These are phyloP conservation scores for Hylaeus volcanicus DNA, from an alignment of 1,140 invertebrate genomes.

Conservation along the genomic window DNA sequence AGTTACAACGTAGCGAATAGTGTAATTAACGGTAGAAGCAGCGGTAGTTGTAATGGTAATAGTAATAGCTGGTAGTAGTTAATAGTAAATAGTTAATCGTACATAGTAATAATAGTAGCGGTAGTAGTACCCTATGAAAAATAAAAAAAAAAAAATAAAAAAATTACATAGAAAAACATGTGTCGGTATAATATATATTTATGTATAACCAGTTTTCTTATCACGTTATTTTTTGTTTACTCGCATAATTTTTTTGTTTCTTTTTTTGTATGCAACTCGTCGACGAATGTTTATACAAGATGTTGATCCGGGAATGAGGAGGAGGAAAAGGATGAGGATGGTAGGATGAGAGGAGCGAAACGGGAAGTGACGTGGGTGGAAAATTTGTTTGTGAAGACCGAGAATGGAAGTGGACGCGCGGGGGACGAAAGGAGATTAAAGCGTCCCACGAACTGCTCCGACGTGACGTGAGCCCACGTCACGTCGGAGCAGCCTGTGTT, in stretches of 20 bases:
- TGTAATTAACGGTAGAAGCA: constrained; percentile 44
- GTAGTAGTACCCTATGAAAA: constrained; percentile 53
- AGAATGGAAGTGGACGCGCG: not conserved
- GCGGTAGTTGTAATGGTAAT: constrained; percentile 52
- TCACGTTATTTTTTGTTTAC: constrained; percentile 59
- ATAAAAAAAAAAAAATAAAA: constrained; percentile 55
- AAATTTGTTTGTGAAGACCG: not conserved
- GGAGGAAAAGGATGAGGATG: not conserved
- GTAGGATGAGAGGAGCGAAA: not conserved
- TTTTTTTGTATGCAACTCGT: constrained; percentile 37
- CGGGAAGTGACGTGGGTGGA: not conserved
- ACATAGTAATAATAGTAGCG: constrained; percentile 59
- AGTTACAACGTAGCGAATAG: constrained; percentile 47
- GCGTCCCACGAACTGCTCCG: no score
- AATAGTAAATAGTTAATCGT: constrained; percentile 44
- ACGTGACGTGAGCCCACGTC: no score
- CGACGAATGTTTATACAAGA: constrained; percentile 46
- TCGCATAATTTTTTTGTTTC: constrained; percentile 44
- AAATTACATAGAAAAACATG: constrained; percentile 66
- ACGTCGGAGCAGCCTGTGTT: not conserved
- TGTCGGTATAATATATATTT: constrained; percentile 60
- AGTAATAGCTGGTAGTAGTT: constrained; percentile 49
- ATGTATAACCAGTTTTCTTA: constrained; percentile 62
- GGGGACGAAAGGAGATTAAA: not conserved
- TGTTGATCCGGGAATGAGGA: not conserved